These are phyloP conservation scores for Gopherus evgoodei DNA, from an alignment of 2,113 vertebrate genomes.

Conservation along the genomic window DNA sequence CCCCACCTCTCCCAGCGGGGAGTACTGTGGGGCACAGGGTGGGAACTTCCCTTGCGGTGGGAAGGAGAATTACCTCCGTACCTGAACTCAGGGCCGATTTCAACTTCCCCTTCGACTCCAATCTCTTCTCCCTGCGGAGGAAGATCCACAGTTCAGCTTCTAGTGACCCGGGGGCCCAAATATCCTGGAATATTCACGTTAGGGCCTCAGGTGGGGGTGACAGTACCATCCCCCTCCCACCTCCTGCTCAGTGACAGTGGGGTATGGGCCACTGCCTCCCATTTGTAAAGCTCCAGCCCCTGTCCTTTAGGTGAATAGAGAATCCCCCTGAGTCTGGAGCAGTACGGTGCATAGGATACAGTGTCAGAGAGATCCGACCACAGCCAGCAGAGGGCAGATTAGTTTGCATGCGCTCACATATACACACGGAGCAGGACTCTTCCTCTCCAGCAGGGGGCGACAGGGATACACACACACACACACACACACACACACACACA, in stretches of 20 bases:
- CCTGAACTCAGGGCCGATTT: background rate
- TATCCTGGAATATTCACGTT: background rate
- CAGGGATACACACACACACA: background rate
- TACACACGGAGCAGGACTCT: background rate
- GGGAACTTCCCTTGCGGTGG: background rate
- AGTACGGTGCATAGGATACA: background rate
- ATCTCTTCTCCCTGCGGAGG: background rate
- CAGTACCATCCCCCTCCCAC: background rate
- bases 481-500: background rate
- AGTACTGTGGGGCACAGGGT: background rate
- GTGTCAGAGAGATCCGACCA: background rate
- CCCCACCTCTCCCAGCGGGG: background rate
- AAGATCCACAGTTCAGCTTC: background rate
- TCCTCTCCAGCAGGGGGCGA: background rate
- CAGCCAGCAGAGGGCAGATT: background rate
- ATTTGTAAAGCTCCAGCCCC: background rate
- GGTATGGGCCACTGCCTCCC: background rate
- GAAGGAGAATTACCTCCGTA: background rate
- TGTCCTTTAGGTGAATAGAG: background rate
- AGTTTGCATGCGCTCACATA: background rate
- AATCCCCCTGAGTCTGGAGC: background rate
- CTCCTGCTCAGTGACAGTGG: background rate
- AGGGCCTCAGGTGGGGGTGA: background rate
- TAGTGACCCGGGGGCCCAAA: background rate
- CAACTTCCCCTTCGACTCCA: background rate